Evolutionary conservation across 2,113 vertebrate genomes (phyloP).

Genomic region (Tretioscincus oriximinensis): DNA sequence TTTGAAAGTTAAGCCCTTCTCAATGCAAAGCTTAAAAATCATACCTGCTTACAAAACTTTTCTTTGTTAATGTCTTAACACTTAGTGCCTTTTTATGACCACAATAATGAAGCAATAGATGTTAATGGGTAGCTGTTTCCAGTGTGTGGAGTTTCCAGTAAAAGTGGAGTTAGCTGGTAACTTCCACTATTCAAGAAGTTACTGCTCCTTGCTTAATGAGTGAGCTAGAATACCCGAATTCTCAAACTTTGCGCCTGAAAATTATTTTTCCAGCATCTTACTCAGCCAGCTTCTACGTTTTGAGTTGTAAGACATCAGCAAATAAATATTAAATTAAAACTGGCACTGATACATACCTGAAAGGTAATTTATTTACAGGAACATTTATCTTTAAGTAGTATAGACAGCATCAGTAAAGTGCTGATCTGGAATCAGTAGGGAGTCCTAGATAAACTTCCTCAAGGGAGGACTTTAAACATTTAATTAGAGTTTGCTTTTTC

Average conservation of each 20-base stretch:
- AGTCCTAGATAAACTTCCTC: not conserved
- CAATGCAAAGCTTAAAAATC: not conserved
- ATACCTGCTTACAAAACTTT: not conserved
- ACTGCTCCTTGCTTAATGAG: not conserved
- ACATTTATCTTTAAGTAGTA: not conserved
- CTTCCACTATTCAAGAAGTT: too few relatives aligned
- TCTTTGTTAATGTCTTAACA: not conserved
- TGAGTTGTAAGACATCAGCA: not conserved
- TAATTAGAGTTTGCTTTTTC: not conserved
- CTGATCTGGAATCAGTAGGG: not conserved
- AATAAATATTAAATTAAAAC: not conserved
- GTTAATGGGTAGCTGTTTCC: too few relatives aligned
- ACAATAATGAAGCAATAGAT: not conserved
- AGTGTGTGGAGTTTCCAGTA: too few relatives aligned
- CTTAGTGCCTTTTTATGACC: not conserved
- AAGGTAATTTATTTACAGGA: not conserved
- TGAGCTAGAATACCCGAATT: not conserved
- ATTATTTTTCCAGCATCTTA: not conserved
- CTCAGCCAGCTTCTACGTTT: not conserved
- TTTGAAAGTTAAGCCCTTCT: not conserved
- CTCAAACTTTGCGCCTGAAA: not conserved
- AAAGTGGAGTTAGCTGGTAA: too few relatives aligned
- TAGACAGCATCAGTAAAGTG: not conserved
- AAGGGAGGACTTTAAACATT: not conserved
- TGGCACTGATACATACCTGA: not conserved